Conservation (phyloP, 2,113 vertebrate genomes). For the Labeo catla region DNA sequence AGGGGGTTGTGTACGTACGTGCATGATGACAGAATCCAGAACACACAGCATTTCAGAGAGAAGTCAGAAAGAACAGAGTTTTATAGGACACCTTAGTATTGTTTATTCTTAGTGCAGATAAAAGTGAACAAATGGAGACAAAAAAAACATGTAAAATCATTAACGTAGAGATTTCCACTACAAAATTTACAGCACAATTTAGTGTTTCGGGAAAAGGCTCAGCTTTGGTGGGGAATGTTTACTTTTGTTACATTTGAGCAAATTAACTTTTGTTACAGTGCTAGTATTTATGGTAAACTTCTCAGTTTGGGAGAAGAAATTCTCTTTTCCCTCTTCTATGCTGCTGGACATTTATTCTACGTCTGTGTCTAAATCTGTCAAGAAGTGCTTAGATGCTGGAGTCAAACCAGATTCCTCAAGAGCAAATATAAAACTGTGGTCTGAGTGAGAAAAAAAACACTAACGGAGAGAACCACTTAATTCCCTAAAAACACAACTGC, state of each 20-base stretch:
- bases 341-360: conserved; percentile 3
- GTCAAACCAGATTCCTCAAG: conserved; percentile 7
- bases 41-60: conserved; percentile 25
- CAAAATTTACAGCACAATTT: not conserved
- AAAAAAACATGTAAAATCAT: conserved; percentile 17
- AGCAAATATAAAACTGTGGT: conserved; percentile 28
- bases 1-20: not conserved
- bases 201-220: not conserved
- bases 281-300: conserved; percentile 30
- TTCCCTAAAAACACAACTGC: not conserved
- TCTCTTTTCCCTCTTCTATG: not conserved
- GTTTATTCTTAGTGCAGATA: conserved; percentile 38
- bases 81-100: conserved; percentile 19
- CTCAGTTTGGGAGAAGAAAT: conserved; percentile 26
- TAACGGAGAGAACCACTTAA: not conserved
- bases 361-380: conserved; percentile 11
- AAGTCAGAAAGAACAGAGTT: not conserved
- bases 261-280: not conserved
- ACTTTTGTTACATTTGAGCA: not conserved
- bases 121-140: not conserved
- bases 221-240: not conserved
- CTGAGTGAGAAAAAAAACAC: not conserved
- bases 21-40: conserved; percentile 45
- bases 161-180: not conserved
- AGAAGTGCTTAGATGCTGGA: conserved; percentile 35